Evolutionary conservation across 2,113 vertebrate species (phyloP).

Genomic region (Synodontis membranacea): DNA sequence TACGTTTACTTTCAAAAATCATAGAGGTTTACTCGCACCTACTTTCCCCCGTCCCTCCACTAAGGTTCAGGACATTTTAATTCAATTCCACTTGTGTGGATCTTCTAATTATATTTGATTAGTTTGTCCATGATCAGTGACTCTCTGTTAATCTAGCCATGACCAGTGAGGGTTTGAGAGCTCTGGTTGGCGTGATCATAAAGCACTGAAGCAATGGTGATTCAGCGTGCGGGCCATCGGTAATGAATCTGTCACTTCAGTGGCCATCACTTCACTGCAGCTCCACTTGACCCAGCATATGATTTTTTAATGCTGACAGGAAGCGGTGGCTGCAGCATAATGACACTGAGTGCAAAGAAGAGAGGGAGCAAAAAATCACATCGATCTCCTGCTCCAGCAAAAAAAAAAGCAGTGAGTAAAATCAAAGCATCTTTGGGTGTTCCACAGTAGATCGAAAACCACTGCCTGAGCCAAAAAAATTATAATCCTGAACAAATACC

Average conservation of each 20-base stretch:
- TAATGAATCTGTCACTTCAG: conserved; percentile 47
- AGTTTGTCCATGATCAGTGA: conserved; percentile 39
- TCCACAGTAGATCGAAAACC: no score
- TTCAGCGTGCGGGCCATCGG: neutral
- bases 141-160: conserved; percentile 21
- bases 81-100: conserved; percentile 15
- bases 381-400: neutral
- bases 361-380: neutral
- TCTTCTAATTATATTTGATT: conserved; percentile 48
- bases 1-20: neutral
- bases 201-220: conserved; percentile 31
- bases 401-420: neutral
- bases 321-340: neutral
- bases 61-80: conserved; percentile 15
- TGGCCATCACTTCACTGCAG: conserved; percentile 32
- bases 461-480: neutral
- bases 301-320: conserved; percentile 31
- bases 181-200: conserved; percentile 24
- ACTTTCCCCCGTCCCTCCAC: neutral
- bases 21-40: neutral
- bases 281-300: conserved; percentile 31
- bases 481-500: neutral
- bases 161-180: neutral
- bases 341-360: neutral
- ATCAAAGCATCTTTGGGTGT: neutral